Evolutionary conservation across 2,113 vertebrate genomes (phyloP).

Genomic region (Gulo gulo): DNA sequence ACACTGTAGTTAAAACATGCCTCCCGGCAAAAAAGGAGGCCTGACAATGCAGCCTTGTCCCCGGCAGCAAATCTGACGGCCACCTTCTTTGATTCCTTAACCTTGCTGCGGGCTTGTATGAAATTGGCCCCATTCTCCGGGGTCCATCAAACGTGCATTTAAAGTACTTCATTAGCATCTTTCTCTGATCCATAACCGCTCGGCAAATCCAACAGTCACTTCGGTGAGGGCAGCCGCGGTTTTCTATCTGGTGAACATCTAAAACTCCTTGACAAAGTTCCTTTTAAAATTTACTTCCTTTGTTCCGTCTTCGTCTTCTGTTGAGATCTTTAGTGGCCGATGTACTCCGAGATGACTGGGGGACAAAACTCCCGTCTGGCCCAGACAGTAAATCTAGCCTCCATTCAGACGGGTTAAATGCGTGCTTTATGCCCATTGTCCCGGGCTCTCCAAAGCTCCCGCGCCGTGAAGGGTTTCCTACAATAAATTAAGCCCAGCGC

Average conservation of each 20-base stretch:
- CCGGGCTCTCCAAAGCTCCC: constrained; percentile 79
- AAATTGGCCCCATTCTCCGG: constrained; percentile 77
- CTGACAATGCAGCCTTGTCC: constrained; percentile 82
- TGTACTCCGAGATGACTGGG: constrained; percentile 84
- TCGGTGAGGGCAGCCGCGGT: constrained; percentile 66
- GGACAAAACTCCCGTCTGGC: constrained; percentile 87
- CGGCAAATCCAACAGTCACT: constrained; percentile 60
- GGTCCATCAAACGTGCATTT: constrained; percentile 82
- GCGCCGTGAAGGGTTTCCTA: constrained; percentile 84
- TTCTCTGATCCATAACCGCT: constrained; percentile 67
- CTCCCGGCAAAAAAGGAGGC: constrained; percentile 75
- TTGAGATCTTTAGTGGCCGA: constrained; percentile 84
- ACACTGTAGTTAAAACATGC: constrained; percentile 80
- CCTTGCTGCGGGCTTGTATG: constrained; percentile 81
- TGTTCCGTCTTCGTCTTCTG: constrained; percentile 82
- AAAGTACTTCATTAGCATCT: constrained; percentile 83
- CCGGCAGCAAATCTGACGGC: constrained; percentile 71
- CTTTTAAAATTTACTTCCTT: constrained; percentile 84
- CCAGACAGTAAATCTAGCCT: constrained; percentile 85
- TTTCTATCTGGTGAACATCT: constrained; percentile 82
- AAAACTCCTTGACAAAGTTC: constrained; percentile 85
- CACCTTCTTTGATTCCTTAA: constrained; percentile 83
- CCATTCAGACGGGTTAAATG: constrained; percentile 86
- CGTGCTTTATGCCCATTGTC: constrained; percentile 86
- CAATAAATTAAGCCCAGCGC: constrained; percentile 85